These are phyloP conservation scores for Ormyrus rosae DNA, from an alignment of 2,888 invertebrate species.

Conservation along the genomic window DNA sequence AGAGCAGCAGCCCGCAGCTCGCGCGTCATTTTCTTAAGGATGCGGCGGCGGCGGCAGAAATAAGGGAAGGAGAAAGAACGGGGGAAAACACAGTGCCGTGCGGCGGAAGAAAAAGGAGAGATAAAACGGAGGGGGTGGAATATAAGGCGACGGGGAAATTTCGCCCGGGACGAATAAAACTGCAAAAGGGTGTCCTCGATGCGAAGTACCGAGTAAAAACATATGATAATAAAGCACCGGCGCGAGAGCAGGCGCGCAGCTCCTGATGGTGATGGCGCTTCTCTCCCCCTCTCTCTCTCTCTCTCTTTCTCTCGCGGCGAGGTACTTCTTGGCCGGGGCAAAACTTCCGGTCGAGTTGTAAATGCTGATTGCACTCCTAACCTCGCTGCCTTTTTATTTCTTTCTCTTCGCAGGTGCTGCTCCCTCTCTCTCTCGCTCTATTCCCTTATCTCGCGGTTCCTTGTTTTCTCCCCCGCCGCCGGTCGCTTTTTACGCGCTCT, in stretches of 20 bases:
- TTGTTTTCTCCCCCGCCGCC: neutral
- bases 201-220: slow-evolving; percentile 67
- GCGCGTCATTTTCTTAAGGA: slow-evolving; percentile 49
- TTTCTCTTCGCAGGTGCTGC: neutral
- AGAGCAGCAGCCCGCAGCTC: slow-evolving; percentile 12
- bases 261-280: slow-evolving; percentile 61
- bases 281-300: slow-evolving; percentile 26
- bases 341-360: slow-evolving; percentile 70
- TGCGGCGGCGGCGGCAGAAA: neutral
- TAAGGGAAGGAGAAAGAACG: neutral
- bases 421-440: neutral
- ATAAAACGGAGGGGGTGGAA: slow-evolving; percentile 31
- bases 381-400: slow-evolving; percentile 51
- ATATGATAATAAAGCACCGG: slow-evolving; percentile 70
- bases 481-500: neutral
- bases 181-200: slow-evolving; percentile 58
- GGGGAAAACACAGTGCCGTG: neutral
- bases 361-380: slow-evolving; percentile 70
- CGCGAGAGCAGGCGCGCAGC: slow-evolving; percentile 48
- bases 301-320: slow-evolving; percentile 10
- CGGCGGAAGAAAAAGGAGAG: slow-evolving; percentile 22
- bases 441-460: neutral
- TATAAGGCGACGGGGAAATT: slow-evolving; percentile 57
- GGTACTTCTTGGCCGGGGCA: slow-evolving; percentile 58
- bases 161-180: slow-evolving; percentile 59